These are phyloP conservation scores for Drosophila kurseongensis DNA, from an alignment of 1,140 invertebrate genomes.

Conservation along the genomic window DNA sequence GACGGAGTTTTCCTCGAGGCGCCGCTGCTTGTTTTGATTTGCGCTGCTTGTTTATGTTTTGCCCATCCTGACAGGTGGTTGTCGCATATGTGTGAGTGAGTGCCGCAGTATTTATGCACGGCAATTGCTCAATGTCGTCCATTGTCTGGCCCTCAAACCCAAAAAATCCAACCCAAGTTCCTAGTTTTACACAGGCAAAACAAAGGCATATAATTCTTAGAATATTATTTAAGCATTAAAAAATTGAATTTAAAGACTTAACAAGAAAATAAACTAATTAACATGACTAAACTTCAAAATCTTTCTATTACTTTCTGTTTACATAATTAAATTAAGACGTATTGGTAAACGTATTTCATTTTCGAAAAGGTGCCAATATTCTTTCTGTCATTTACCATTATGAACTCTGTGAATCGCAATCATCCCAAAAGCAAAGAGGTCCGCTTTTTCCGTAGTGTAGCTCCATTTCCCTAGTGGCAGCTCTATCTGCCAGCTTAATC, in stretches of 20 bases:
- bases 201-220: neutral
- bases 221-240: neutral
- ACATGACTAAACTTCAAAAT: no score
- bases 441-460: constrained; percentile 2
- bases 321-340: no score
- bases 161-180: constrained; percentile 20
- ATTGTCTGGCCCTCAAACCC: constrained; percentile 39
- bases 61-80: constrained; percentile 57
- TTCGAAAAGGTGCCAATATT: no score
- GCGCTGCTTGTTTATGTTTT: constrained; percentile 69
- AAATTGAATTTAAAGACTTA: neutral
- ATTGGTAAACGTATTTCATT: no score
- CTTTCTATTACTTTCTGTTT: no score
- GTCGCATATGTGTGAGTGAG: constrained; percentile 20
- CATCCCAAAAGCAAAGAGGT: no score
- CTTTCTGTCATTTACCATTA: no score
- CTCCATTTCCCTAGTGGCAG: neutral
- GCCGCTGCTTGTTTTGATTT: constrained; percentile 62
- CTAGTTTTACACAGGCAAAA: neutral
- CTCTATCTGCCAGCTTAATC: constrained; percentile 37
- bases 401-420: no score
- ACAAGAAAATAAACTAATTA: no score
- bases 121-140: constrained; percentile 76
- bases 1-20: neutral
- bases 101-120: constrained; percentile 67